phyloP scores from a whole-genome alignment of 1,140 invertebrate species.

The Sitobion miscanthi region DNA sequence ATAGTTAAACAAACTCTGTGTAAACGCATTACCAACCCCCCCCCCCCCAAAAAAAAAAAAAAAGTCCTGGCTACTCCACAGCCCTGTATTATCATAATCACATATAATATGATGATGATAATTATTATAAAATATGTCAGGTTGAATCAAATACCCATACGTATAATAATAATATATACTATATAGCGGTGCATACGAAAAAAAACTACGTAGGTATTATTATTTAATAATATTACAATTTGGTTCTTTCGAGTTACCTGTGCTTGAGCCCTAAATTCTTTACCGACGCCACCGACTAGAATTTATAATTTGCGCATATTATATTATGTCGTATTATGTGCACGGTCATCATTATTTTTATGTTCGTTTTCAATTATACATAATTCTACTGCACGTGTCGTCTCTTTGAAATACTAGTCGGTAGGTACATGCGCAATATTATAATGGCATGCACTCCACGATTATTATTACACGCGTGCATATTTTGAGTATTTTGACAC shows the following conservation, averaged over 20 bases:
- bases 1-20: no score
- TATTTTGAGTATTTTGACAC: background rate
- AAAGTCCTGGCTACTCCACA: no score
- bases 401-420: background rate
- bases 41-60: no score
- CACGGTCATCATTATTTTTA: background rate
- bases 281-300: background rate
- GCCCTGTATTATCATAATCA: no score
- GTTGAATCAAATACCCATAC: background rate
- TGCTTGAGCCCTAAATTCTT: background rate
- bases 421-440: background rate
- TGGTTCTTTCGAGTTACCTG: background rate
- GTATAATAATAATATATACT: background rate
- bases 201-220: background rate
- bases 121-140: background rate
- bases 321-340: background rate
- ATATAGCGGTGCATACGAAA: background rate
- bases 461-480: background rate
- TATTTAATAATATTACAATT: background rate
- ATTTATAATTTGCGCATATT: background rate
- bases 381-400: background rate
- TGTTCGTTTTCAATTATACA: background rate
- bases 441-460: background rate
- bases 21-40: no score
- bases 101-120: no score